These are phyloP conservation scores for Pelosia muscerda DNA, from an alignment of 2,888 invertebrate species.

Conservation along the genomic window DNA sequence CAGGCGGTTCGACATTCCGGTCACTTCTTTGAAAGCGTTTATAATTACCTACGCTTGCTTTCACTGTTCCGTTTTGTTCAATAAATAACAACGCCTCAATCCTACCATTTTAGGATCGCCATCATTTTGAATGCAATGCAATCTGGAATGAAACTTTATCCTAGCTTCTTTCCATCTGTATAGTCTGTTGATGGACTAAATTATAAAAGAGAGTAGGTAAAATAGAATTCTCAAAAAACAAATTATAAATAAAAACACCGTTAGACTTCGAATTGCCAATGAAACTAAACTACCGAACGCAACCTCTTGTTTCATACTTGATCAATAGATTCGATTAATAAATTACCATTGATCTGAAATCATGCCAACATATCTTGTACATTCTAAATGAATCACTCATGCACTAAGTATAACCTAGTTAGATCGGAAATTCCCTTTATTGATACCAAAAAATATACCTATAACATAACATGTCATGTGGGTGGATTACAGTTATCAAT, in stretches of 20 bases:
- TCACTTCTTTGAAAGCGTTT: background rate
- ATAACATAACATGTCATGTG: background rate
- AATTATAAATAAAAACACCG: background rate
- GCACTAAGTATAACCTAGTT: constrained; percentile 28
- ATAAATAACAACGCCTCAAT: constrained; percentile 19
- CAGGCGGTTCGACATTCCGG: background rate
- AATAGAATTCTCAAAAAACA: no score
- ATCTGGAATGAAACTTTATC: no score
- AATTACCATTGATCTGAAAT: constrained; percentile 61
- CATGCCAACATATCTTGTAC: constrained; percentile 33
- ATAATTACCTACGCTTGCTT: background rate
- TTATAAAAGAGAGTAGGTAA: no score
- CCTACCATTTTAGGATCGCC: background rate
- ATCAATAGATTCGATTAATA: constrained; percentile 66
- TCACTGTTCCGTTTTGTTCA: background rate
- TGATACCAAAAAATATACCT: background rate
- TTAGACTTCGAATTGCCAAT: constrained; percentile 14
- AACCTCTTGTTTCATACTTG: constrained; percentile 48
- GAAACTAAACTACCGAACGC: constrained; percentile 49
- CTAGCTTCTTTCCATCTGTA: no score
- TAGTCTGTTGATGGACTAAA: no score
- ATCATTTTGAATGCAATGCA: no score
- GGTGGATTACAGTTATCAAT: constrained; percentile 1
- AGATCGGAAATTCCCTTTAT: constrained; percentile 22
- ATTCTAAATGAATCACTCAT: constrained; percentile 43